These are phyloP conservation scores for Paramacrobiotus metropolitanus DNA, from an alignment of 1,140 invertebrate species.

Conservation along the genomic window DNA sequence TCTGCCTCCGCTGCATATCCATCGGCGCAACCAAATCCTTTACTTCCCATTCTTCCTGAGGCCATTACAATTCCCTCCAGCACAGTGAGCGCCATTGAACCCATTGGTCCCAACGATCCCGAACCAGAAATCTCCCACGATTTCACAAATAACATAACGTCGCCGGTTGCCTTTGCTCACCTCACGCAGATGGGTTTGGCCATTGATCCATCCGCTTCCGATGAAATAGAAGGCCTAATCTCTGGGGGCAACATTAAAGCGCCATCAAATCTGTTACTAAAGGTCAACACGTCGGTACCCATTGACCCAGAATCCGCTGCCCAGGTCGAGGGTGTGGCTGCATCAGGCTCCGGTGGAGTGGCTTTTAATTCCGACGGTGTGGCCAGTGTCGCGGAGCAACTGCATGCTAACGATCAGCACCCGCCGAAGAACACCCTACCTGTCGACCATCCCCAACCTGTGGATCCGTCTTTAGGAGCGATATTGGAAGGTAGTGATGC, in stretches of 20 bases:
- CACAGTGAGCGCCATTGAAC: too few relatives aligned
- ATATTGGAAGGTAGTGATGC: background rate
- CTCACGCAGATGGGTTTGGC: too few relatives aligned
- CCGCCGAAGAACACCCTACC: background rate
- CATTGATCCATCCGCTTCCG: background rate
- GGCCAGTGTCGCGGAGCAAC: background rate
- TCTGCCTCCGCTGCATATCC: too few relatives aligned
- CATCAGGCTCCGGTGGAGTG: too few relatives aligned
- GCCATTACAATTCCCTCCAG: too few relatives aligned
- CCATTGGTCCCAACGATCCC: too few relatives aligned
- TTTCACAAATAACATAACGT: too few relatives aligned
- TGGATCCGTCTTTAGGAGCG: background rate
- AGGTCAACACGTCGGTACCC: background rate
- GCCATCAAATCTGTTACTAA: background rate
- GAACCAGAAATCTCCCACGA: too few relatives aligned
- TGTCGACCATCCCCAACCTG: background rate
- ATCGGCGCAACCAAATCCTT: too few relatives aligned
- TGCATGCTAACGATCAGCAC: background rate
- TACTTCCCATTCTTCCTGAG: too few relatives aligned
- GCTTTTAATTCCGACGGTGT: too few relatives aligned
- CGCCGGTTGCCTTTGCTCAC: too few relatives aligned
- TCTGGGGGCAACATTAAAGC: background rate
- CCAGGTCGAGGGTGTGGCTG: slow-evolving; percentile 1
- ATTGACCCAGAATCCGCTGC: background rate
- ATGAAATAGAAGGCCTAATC: background rate